A percentile compares a stretch with the other conserved stretches of the same genome.
phyloP scores from a whole-genome alignment of 2,113 vertebrate genomes.

The Agelaius tricolor region DNA sequence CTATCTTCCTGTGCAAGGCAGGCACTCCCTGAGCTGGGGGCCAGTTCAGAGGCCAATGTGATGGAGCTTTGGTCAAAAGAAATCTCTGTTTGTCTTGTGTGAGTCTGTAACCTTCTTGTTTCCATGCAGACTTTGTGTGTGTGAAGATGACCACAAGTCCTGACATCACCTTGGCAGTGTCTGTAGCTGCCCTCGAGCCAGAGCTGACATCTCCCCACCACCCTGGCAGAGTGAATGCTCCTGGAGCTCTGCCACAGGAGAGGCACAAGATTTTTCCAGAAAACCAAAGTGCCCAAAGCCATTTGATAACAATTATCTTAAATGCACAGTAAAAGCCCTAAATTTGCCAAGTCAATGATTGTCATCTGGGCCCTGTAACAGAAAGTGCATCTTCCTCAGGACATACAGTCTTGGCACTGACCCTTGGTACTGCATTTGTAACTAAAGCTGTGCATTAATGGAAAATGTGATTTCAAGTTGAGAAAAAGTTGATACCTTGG shows the following conservation, averaged over 20 bases:
- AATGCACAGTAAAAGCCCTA: background rate
- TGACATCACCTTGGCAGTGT: background rate
- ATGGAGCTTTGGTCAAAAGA: background rate
- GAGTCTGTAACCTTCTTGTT: background rate
- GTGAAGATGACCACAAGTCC: background rate
- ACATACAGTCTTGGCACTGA: background rate
- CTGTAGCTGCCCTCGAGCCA: background rate
- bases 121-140: background rate
- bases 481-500: background rate
- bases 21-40: background rate
- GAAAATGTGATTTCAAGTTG: background rate
- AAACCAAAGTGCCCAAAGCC: background rate
- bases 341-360: background rate
- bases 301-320: background rate
- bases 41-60: background rate
- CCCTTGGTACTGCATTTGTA: background rate
- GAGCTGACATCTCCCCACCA: background rate
- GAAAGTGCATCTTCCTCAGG: background rate
- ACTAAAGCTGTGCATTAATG: background rate
- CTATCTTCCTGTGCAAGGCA: background rate
- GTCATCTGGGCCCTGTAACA: background rate
- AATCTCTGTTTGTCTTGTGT: background rate
- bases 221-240: accelerated
- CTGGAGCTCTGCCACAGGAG: background rate
- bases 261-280: background rate